Evolutionary conservation across 2,797 vertebrate species (phyloP).

Genomic region (Florisuga fusca): DNA sequence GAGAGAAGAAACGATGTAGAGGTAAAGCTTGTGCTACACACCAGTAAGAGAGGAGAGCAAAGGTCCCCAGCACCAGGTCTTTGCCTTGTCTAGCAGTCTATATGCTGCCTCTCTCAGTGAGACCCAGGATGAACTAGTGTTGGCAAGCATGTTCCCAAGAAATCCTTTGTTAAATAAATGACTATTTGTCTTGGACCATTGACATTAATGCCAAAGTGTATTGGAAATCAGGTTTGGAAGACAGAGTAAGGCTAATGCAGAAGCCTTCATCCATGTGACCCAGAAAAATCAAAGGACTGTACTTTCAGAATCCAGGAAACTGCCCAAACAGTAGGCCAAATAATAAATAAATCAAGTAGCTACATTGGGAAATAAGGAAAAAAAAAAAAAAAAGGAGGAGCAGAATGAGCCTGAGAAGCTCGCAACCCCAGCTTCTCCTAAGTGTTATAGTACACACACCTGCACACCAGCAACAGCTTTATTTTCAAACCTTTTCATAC

Average conservation of each 20-base stretch:
- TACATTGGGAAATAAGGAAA: not conserved
- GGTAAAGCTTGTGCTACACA: not conserved
- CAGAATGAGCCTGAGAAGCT: not conserved
- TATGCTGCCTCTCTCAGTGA: not conserved
- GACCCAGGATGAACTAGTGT: not conserved
- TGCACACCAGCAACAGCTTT: not conserved
- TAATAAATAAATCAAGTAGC: not conserved
- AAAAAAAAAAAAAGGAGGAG: not conserved
- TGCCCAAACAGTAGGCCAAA: not conserved
- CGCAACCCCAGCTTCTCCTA: not conserved
- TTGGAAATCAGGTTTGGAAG: not conserved
- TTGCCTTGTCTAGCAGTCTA: not conserved
- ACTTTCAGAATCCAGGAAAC: not conserved
- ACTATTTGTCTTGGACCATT: not conserved
- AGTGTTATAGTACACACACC: not conserved
- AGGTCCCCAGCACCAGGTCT: not conserved
- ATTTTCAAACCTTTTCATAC: not conserved
- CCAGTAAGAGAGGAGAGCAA: not conserved
- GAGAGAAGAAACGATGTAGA: not conserved
- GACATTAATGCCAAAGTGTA: not conserved
- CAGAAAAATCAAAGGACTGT: not conserved
- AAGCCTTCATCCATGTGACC: not conserved
- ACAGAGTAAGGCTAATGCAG: not conserved
- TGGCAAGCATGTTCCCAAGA: not conserved
- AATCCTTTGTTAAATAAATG: not conserved